Evolutionary conservation across 1,140 invertebrate species (phyloP), one percentile per base, ranked within the genome.

Genomic region (Vanessa atalanta): DNA sequence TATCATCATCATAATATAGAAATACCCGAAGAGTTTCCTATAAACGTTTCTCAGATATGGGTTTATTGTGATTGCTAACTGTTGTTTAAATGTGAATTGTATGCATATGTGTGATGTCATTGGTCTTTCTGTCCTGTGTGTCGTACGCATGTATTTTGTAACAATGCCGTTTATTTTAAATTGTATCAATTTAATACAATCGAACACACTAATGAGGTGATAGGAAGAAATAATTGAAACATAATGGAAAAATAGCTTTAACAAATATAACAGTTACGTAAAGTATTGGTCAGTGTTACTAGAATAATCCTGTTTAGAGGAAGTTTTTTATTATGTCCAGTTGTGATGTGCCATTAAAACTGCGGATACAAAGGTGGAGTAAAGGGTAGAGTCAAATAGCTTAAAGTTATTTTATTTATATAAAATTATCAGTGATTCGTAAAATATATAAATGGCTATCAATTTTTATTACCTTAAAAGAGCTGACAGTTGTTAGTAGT

Each of bases 91-190:
- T 47, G 57, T 23, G 20, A 37, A n/a, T 47, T 63, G 55, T 70
- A 61, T 61, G 67, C 55, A 20, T 23, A 47, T 57, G 47, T 74
- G 72, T 74, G 72, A 74, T 70, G 72, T 74, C 72, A 74, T 74
- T 74, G 72, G 72, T 74, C 48, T 48, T 63, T 74, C 7, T 73
- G 66, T 65, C 43, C 60, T 65, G 72, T 70, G 72, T 70, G 13
- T 57, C 69, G 60, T 61, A 63, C 60, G 72, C 72, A 74, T 74
- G 72, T 69, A 48, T 65, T n/a, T 65, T 65, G 48, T 74, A 65
- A 64, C 60, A 50, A 70, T 51, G 31, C 50, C 15, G 31, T 72
- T 26, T 20, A 60, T 69, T 60, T 70, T 55, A 67, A 65, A 72
- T 50, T 57, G 53, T 50, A 37, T 65, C 65, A 64, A 15, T 60